Base-by-base conservation (phyloP, 2,113 vertebrate species). In the Pterophyllum scalare region DNA sequence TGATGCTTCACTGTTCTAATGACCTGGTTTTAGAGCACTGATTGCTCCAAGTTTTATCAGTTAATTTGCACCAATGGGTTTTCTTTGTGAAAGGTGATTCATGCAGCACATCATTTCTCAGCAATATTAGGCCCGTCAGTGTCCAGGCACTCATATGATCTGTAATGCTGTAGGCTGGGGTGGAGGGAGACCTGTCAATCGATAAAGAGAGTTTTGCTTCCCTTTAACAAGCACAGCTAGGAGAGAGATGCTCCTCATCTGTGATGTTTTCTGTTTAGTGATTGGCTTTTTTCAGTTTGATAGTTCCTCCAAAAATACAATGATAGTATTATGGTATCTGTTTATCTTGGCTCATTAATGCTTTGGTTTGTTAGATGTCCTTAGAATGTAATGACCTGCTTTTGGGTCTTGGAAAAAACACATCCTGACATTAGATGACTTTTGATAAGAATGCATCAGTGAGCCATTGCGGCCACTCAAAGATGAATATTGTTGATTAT, bases 71-170 rank as follows among this genome's bases (percentile, higher is more conserved):
- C 46, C 33, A 59, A 43, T 57, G 40, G 20, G 20, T 43, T 81
- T 57, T 79, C 17, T 59, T 78, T 49, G 54, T 74, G 24, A 22
- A 60, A 65, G 33, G 75, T 60, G 56, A 75, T 40, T 52, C 59
- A 67, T 15, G 26, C 40, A 67, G 22, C 56, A 62, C 28, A 54
- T 80, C 5, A 75, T 81, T 85, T 85, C 82, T 85, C 77, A 57
- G 59, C 49, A 67, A 84, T 77, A 54, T 77, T 13, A 28, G 56
- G 24, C 12, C 33, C 5, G 0, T 62, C 57, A 26, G 74, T 35
- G 82, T 89, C 88, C 83, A 64, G 86, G 81, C 79, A 84, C 58
- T 77, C 28, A 9, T 40, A 75, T 49, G 52, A 77, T 86, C 17
- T 78, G 58, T 59, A 60, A 56, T 40, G 33, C 59, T 75, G 72